Base-by-base conservation (phyloP, 2,797 vertebrate genomes). In the Pseudomugil gertrudae region DNA sequence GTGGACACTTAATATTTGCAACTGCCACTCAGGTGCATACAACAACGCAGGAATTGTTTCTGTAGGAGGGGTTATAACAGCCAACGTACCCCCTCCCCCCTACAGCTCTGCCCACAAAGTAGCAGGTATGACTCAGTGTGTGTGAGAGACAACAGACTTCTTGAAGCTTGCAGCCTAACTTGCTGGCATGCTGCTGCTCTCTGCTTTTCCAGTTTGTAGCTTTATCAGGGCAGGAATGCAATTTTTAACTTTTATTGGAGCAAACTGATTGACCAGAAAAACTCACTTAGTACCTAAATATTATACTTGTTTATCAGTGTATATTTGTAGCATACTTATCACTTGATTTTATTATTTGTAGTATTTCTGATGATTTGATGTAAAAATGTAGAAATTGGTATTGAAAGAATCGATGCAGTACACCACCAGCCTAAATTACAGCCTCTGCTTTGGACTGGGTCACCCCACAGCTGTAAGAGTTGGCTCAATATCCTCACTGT, bases 11-110 rank as follows among this genome's bases (percentile, higher is more conserved):
- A 90, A 90, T 89, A 78, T 87, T 80, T 93, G 78, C 83, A 85
- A 92, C 84, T 93, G 85, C 91, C 77, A 91, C 93, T 90, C 90
- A 99, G 98, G 98, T 96, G 96, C 95, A 76, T 98, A 97, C 89
- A 98, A 98, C 94, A 98, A 96, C 86, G 95, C 96, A 84, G 95
- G 96, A 82, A 94, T 98, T 92, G 96, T 97, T 90, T 96, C 97
- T 68, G 69, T 96, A 89, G 94, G 96, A 90, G 96, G 93, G 93
- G 95, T 97, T 87, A 94, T 98, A 90, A 95, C 96, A 84, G 89
- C 96, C 84, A 95, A 87, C 73, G 92, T 96, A 81, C 89, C 95
- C 85, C 96, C 96, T 91, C 95, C 97, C 81, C 91, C 96, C 15
- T 98, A 97, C 91, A 91, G 89, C 88, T 84, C 96, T 75, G 93